Conservation (phyloP, 2,113 vertebrate species). For the Paramormyrops kingsleyae region DNA sequence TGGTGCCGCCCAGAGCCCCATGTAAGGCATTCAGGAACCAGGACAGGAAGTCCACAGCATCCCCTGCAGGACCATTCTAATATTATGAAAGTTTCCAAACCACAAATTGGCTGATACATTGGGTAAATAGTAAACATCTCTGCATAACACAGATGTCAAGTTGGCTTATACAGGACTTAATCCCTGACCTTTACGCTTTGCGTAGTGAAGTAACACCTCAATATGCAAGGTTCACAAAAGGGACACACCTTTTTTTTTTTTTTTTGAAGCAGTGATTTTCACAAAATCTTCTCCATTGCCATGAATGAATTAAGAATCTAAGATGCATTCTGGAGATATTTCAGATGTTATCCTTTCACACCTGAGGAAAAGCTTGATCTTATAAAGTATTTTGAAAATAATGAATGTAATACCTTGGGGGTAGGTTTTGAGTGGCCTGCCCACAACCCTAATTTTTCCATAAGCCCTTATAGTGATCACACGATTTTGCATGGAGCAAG, state of each 20-base stretch:
- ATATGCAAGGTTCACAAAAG: not conserved
- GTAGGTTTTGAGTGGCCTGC: not conserved
- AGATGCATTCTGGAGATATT: not conserved
- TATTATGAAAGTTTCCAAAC: not conserved
- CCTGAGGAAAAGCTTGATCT: not conserved
- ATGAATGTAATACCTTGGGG: not conserved
- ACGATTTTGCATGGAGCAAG: not conserved
- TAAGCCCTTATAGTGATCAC: not conserved
- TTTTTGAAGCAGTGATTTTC: not conserved
- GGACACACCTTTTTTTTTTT: not conserved
- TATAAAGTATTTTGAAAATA: not conserved
- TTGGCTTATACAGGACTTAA: not conserved
- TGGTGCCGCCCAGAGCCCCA: conserved; percentile 84
- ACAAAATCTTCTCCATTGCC: not conserved
- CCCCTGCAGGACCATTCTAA: conserved; percentile 59
- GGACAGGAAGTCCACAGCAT: conserved; percentile 91
- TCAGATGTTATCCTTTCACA: not conserved
- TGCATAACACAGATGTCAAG: not conserved
- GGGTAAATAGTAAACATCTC: not conserved
- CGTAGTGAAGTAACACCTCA: not conserved
- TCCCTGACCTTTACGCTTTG: not conserved
- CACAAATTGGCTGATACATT: not conserved
- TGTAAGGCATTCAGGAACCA: conserved; percentile 95
- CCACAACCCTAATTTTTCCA: not conserved
- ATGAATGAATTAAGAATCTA: not conserved